Conservation (phyloP, 1,140 invertebrate species). For the Hycleus cichorii region DNA sequence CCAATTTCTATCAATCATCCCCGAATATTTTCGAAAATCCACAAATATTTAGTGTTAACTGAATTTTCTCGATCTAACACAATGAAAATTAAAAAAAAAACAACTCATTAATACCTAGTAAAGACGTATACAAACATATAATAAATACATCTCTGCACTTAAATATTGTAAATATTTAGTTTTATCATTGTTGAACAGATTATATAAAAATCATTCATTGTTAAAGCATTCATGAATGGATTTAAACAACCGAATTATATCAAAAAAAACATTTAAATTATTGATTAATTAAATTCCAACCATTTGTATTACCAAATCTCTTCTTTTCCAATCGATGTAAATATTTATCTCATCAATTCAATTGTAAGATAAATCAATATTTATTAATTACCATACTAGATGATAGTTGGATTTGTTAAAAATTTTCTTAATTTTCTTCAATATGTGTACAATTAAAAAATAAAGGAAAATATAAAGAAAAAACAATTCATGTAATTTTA, state of each 20-base stretch:
- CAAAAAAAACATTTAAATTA: slow-evolving; percentile 7
- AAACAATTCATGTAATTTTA: slow-evolving; percentile 1
- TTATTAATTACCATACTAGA: not conserved
- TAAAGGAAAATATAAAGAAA: slow-evolving; percentile 7
- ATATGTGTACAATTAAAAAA: slow-evolving; percentile 6
- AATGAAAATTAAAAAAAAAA: no score
- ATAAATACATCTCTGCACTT: slow-evolving; percentile 10
- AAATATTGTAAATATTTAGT: slow-evolving; percentile 10
- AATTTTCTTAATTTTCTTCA: slow-evolving; percentile 1
- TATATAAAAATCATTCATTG: slow-evolving; percentile 8
- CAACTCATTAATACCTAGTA: no score
- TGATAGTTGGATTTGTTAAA: no score
- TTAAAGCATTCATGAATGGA: slow-evolving; percentile 1
- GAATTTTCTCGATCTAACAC: not conserved
- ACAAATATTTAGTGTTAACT: slow-evolving; percentile 8
- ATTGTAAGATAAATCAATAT: slow-evolving; percentile 10
- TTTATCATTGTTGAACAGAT: slow-evolving; percentile 9
- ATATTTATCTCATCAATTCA: slow-evolving; percentile 11
- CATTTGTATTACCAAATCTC: not conserved
- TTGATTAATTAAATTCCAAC: not conserved
- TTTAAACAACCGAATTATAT: slow-evolving; percentile 11
- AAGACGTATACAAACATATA: slow-evolving; percentile 8
- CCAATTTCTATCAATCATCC: no score
- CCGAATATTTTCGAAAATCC: no score
- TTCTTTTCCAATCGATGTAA: slow-evolving; percentile 5